phyloP scores from a whole-genome alignment of 2,797 vertebrate species.

The Sebastes reedi region DNA sequence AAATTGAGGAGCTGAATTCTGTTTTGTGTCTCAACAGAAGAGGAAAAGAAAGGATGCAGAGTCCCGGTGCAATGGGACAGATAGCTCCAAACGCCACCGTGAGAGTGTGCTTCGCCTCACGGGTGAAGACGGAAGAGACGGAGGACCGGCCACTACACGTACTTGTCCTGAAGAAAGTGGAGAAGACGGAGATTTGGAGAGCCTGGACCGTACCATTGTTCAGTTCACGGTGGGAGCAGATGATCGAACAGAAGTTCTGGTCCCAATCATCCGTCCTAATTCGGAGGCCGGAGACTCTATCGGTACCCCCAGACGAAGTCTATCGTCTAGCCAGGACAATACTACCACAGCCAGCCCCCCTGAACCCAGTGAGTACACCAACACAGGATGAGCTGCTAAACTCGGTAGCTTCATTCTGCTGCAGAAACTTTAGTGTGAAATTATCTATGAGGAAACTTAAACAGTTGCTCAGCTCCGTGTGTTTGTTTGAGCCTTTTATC shows the following conservation, averaged over 20 bases:
- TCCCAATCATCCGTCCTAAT: slow-evolving; percentile 4
- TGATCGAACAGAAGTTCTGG: slow-evolving; percentile 9
- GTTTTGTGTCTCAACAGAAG: slow-evolving; percentile 39
- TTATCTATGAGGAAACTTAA: background rate
- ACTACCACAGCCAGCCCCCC: background rate
- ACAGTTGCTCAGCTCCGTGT: background rate
- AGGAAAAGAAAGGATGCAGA: slow-evolving; percentile 29
- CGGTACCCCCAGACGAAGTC: background rate
- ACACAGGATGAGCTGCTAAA: background rate
- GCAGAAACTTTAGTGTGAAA: background rate
- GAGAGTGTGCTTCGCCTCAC: slow-evolving; percentile 71
- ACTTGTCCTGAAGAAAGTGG: slow-evolving; percentile 7
- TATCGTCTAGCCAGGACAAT: background rate
- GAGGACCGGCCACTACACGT: background rate
- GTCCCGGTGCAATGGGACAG: slow-evolving; percentile 45
- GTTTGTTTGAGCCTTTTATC: background rate
- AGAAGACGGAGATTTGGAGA: slow-evolving; percentile 38
- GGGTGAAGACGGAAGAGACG: slow-evolving; percentile 30
- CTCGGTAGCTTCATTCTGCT: background rate
- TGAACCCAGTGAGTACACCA: slow-evolving; percentile 78
- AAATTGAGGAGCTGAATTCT: background rate
- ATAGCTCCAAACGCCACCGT: slow-evolving; percentile 51
- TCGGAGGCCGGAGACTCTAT: background rate
- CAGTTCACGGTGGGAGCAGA: slow-evolving; percentile 63
- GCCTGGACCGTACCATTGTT: slow-evolving; percentile 47